These are phyloP conservation scores for Pampusana beccarii DNA, from an alignment of 2,113 vertebrate genomes.

Conservation along the genomic window DNA sequence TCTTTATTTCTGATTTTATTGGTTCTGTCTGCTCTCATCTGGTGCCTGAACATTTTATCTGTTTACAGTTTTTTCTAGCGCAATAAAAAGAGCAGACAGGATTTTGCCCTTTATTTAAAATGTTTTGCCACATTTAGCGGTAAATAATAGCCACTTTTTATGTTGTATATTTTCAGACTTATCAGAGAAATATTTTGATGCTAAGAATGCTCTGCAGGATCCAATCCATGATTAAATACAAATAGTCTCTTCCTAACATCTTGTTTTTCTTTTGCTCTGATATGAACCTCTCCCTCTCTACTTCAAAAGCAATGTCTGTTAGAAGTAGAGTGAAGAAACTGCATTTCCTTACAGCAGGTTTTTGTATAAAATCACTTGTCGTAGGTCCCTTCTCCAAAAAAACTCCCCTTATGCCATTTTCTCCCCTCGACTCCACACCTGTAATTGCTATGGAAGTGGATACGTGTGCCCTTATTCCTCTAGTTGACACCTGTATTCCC, in stretches of 20 bases:
- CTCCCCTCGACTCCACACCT: background rate
- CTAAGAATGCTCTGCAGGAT: background rate
- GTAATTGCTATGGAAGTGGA: background rate
- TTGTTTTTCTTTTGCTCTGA: background rate
- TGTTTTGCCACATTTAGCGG: background rate
- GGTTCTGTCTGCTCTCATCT: constrained; percentile 48
- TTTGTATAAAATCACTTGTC: background rate
- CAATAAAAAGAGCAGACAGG: background rate
- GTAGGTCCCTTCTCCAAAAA: no score
- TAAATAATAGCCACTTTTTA: background rate
- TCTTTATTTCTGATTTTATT: constrained; percentile 51
- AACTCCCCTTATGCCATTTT: background rate
- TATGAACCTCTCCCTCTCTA: background rate
- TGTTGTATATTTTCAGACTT: background rate
- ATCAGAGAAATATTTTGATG: background rate
- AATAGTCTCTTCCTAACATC: background rate
- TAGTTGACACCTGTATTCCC: background rate
- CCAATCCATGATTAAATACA: background rate
- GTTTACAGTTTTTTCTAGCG: background rate
- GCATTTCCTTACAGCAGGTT: background rate
- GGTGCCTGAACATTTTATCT: constrained; percentile 33
- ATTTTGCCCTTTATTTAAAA: constrained; percentile 40
- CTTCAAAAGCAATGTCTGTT: background rate
- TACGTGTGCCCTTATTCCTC: background rate
- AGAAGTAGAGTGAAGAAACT: background rate